Evolutionary conservation across 2,113 vertebrate species (phyloP), one percentile per base, ranked within the genome.

Genomic region (Paralichthys olivaceus): DNA sequence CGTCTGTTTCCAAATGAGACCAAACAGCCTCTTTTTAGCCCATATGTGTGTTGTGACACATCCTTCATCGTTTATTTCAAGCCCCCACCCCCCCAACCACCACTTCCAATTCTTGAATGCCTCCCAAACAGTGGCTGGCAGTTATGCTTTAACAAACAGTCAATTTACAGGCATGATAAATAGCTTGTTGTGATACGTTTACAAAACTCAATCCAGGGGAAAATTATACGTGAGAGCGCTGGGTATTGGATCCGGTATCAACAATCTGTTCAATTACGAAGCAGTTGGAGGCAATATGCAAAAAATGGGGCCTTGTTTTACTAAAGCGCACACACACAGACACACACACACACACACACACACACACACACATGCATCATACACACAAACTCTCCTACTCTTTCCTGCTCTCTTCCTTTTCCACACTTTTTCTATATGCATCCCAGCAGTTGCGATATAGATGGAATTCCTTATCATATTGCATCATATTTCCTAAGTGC

Each of bases 91-190:
- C 94, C 91, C 91, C 94, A 7, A 49, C 45, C 68, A 92, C 92
- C 91, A 87, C 34, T 92, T 90, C 95, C 93, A 94, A 91, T 95
- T 95, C 94, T 95, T 95, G 96, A 95, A 95, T 85, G 94, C 93
- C 94, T 96, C 95, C 89, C 77, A 91, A 96, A 95, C 91, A 75
- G 94, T 93, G 95, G 92, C 92, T 93, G 91, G 94, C 95, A 96
- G 95, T 96, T 96, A 95, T 95, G 94, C 96, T 96, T 96, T 95
- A 96, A 95, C 96, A 96, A 96, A 96, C 95, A 97, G 96, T 96
- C 95, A 96, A 96, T 96, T 96, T 95, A 95, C 93, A 93, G 94
- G 94, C 93, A 95, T 96, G 95, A 97, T 95, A 97, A 96, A 97
- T 96, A 95, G 95, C 95, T 92, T 96, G 96, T 95, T 92, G 93